phyloP scores from a whole-genome alignment of 2,888 invertebrate species.

The Lamellibrachia satsuma region DNA sequence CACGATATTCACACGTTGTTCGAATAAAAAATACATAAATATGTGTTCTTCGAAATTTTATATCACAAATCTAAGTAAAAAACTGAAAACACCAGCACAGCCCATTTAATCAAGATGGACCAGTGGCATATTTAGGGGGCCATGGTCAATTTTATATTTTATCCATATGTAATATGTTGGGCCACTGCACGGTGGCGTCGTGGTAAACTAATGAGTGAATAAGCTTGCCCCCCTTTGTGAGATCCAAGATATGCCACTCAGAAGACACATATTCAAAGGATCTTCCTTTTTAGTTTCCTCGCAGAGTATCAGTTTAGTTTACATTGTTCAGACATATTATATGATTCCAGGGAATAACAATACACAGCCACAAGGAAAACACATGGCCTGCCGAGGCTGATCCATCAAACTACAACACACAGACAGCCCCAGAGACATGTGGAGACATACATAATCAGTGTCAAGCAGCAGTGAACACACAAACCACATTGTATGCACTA shows the following conservation, averaged over 20 bases:
- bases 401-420: not conserved
- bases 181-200: too few relatives aligned
- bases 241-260: not conserved
- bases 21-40: too few relatives aligned
- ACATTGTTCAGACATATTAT: not conserved
- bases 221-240: not conserved
- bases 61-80: too few relatives aligned
- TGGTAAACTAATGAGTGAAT: too few relatives aligned
- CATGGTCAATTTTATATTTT: too few relatives aligned
- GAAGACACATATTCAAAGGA: not conserved
- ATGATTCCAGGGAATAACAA: not conserved
- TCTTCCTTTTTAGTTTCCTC: not conserved
- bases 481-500: not conserved
- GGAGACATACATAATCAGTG: not conserved
- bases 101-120: too few relatives aligned
- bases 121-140: too few relatives aligned
- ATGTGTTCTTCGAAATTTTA: too few relatives aligned
- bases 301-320: not conserved
- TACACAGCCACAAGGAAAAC: not conserved
- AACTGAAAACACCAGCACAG: too few relatives aligned
- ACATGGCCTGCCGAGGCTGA: not conserved
- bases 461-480: not conserved
- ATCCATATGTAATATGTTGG: too few relatives aligned
- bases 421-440: not conserved
- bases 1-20: too few relatives aligned